Conservation (phyloP, 2,797 vertebrate species). For the Martes flavigula region DNA sequence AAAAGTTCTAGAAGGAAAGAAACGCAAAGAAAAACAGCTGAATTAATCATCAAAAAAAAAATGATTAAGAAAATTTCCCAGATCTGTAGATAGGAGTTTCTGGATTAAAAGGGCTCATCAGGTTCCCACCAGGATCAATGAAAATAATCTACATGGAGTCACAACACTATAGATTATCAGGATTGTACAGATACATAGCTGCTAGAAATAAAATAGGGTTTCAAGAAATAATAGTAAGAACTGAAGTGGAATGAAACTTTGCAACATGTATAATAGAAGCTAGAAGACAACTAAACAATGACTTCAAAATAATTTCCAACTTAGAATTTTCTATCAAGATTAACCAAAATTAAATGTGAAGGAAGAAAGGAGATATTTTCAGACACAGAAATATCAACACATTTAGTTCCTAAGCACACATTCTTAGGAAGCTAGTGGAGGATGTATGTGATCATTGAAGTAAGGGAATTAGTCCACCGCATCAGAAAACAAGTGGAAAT, state of each 20-base stretch:
- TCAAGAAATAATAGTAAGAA: not conserved
- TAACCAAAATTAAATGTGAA: not conserved
- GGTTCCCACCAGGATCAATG: not conserved
- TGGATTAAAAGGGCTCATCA: not conserved
- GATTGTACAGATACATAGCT: not conserved
- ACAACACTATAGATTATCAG: not conserved
- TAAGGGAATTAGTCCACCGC: not conserved
- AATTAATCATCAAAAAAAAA: not conserved
- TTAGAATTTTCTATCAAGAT: not conserved
- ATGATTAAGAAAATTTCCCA: not conserved
- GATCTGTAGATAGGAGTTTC: not conserved
- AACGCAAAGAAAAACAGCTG: not conserved
- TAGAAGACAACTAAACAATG: not conserved
- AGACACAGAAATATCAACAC: not conserved
- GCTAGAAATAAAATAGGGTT: not conserved
- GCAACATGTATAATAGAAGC: not conserved
- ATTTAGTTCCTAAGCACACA: not conserved
- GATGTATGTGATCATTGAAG: not conserved
- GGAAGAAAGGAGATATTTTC: slow-evolving; percentile 1
- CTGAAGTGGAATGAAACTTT: not conserved
- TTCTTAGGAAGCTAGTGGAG: not conserved
- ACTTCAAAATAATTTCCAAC: not conserved
- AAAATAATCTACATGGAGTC: not conserved
- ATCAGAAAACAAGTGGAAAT: not conserved
- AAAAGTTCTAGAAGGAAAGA: not conserved